Conservation (phyloP, 2,797 vertebrate genomes). For the Pogoniulus pusillus region DNA sequence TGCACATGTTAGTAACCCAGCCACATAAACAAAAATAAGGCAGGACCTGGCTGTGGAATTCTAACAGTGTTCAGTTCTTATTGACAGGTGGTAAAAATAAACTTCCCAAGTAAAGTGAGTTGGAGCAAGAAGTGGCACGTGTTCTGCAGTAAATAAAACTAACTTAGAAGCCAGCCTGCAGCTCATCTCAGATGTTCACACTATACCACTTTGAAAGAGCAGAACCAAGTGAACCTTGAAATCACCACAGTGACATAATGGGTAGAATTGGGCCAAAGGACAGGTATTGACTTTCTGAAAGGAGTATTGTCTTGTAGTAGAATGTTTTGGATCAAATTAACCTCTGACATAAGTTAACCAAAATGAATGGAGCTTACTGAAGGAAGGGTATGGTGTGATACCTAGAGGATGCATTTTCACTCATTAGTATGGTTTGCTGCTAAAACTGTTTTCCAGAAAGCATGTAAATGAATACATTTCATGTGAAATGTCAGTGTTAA, state of each 20-base stretch:
- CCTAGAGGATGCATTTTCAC: background rate
- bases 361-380: background rate
- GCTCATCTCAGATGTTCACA: background rate
- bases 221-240: background rate
- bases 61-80: background rate
- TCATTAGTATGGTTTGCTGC: background rate
- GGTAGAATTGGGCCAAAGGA: background rate
- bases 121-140: background rate
- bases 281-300: background rate
- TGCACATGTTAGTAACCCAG: background rate
- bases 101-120: background rate
- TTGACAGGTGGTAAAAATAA: slow-evolving; percentile 1
- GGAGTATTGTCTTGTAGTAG: background rate
- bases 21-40: background rate
- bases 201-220: background rate
- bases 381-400: background rate
- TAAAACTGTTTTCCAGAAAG: background rate
- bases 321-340: background rate
- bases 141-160: slow-evolving; percentile 7
- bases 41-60: background rate
- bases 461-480: background rate
- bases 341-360: background rate
- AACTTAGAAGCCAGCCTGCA: background rate
- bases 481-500: background rate
- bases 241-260: background rate